A percentile compares a stretch with the other conserved stretches of the same genome.
phyloP scores from a whole-genome alignment of 2,797 vertebrate genomes.

The Jordanella pulchra region DNA sequence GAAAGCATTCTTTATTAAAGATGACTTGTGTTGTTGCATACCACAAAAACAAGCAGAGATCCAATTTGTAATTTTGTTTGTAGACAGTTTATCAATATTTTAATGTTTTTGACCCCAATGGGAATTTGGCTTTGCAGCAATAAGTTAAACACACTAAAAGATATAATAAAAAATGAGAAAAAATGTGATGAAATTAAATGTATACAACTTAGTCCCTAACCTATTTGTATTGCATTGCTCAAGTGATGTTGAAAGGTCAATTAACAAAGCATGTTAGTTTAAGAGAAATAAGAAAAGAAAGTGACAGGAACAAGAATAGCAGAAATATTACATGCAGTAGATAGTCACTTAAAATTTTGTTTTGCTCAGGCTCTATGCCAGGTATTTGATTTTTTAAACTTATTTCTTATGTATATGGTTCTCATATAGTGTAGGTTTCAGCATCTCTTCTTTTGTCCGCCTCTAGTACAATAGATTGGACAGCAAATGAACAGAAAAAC shows the following conservation, averaged over 20 bases:
- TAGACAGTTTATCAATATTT: neutral
- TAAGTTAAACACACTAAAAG: too few species aligned
- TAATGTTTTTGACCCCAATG: neutral
- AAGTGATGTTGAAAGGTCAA: neutral
- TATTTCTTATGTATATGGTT: neutral
- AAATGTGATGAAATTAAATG: neutral
- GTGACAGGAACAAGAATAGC: too few species aligned
- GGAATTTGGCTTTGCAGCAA: neutral
- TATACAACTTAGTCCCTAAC: neutral
- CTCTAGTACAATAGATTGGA: neutral
- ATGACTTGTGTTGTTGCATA: neutral
- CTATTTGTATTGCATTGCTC: neutral
- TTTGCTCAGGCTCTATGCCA: neutral
- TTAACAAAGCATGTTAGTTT: neutral
- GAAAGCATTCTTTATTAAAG: neutral
- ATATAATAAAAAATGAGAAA: too few species aligned
- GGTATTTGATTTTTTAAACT: neutral
- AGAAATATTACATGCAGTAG: neutral
- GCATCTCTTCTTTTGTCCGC: neutral
- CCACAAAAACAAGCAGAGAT: neutral
- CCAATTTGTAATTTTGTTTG: neutral
- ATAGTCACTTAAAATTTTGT: neutral
- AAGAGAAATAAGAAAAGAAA: too few species aligned
- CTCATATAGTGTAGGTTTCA: neutral
- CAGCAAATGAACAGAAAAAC: neutral